Conservation (phyloP, 2,797 vertebrate species). For the Urophycis tenuis region DNA sequence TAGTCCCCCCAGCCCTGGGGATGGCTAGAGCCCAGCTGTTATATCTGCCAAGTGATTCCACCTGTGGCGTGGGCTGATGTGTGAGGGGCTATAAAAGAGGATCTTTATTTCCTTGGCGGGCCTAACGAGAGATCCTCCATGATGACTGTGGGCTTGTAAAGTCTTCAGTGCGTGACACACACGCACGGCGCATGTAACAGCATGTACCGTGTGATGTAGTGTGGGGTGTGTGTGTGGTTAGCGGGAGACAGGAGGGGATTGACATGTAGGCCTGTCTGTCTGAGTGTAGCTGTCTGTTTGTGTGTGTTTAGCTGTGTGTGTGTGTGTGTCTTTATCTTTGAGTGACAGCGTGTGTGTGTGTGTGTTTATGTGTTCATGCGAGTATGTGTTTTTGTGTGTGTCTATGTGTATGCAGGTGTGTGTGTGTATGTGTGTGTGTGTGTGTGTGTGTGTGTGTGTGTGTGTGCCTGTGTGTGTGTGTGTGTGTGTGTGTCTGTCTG, state of each 20-base stretch:
- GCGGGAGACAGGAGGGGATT: background rate
- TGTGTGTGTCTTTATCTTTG: background rate
- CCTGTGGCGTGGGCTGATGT: background rate
- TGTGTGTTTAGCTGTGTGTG: background rate
- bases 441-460: background rate
- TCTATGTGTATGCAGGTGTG: background rate
- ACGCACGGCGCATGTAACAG: no score
- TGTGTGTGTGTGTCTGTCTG: background rate
- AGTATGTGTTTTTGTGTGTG: background rate
- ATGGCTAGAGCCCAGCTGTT: background rate
- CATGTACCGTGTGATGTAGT: background rate
- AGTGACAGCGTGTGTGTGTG: background rate
- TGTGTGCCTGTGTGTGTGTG: background rate
- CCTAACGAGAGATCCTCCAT: background rate
- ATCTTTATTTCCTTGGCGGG: background rate
- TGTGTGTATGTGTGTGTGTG: constrained; percentile 1
- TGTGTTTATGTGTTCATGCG: background rate
- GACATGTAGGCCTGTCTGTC: background rate
- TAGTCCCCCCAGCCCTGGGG: background rate
- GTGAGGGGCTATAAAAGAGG: background rate
- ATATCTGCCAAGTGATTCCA: background rate
- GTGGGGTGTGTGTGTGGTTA: background rate
- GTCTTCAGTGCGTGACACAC: background rate
- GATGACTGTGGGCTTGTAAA: background rate
- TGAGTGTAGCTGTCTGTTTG: background rate